Percentiles rank a stretch among this genome's conserved stretches.
Conservation (phyloP, 2,888 invertebrate genomes). For the Lasioglossum figueresi region DNA sequence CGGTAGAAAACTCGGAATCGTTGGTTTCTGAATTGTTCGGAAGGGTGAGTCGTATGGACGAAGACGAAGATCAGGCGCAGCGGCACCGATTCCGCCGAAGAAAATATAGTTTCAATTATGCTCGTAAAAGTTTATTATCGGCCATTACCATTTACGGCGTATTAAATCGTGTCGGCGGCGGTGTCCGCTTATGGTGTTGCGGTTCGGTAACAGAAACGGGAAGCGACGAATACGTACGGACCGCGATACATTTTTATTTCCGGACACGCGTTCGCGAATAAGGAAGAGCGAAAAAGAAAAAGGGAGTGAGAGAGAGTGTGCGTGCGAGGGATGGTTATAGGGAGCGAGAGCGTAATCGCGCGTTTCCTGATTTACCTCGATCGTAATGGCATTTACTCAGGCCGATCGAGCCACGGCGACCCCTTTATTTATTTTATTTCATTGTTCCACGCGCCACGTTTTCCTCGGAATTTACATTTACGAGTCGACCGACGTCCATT, state of each 20-base stretch:
- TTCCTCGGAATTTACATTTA: conserved; percentile 34
- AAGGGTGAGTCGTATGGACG: neutral
- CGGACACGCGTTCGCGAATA: neutral
- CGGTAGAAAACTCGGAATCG: neutral
- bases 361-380: conserved; percentile 55
- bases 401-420: neutral
- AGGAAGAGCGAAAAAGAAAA: neutral
- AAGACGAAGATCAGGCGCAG: neutral
- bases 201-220: conserved; percentile 38
- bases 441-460: conserved; percentile 9
- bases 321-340: neutral
- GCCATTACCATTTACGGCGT: conserved; percentile 50
- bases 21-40: neutral
- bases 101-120: conserved; percentile 57
- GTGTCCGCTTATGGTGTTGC: conserved; percentile 48
- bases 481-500: conserved; percentile 1
- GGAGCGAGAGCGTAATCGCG: conserved; percentile 39
- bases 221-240: conserved; percentile 14
- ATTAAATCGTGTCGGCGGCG: conserved; percentile 48
- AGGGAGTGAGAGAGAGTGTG: neutral
- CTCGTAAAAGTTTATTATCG: conserved; percentile 58
- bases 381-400: conserved; percentile 42
- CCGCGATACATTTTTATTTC: conserved; percentile 51
- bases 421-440: conserved; percentile 37
- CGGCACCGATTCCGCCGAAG: conserved; percentile 4